Base-by-base conservation (phyloP, 2,113 vertebrate genomes). In the Engystomops pustulosus region DNA sequence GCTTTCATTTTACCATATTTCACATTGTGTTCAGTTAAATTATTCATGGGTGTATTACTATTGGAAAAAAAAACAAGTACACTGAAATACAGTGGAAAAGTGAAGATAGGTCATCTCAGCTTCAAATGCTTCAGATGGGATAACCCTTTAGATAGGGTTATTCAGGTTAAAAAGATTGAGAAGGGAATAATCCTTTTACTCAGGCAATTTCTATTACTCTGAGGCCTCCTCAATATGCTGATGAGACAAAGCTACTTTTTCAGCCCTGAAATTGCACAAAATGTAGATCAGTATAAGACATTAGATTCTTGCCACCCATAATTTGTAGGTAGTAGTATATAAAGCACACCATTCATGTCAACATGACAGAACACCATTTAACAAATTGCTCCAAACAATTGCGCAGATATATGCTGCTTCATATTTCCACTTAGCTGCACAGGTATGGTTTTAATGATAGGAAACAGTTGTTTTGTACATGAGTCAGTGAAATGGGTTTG, bases 401-500 rank as follows among this genome's bases (percentile, higher is more conserved):
- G 15, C 47, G 53, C 20, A n/a, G 25, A 27, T 74, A 11, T 51
- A 49, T 51, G 18, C 30, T 36, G 11, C 25, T 18, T 36, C 12
- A 38, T 38, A 25, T 25, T 51, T 25, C 20, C 20, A 77, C 5
- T 77, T 12, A 55, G 41, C 25, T 36, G 49, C 32, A 32, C 18
- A 76, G n/a, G 30, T 23, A 53, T 4, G 15, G 27, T 18, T 36
- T 53, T 76, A 75, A 75, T 53, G 49, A 55, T 36, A 34, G 72
- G 55, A 44, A 75, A 20, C 72, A 53, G 11, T 55, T 20, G 25
- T n/a, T 23, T 18, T 69, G 2, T 36, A 32, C 4, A 8, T 55
- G 25, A 81, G 6, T 81, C 38, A 12, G 18, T 53, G 79, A n/a
- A 25, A 71, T 49, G 6, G 49, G 23, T 41, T 51, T 72, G 30